phyloP scores from a whole-genome alignment of 2,888 invertebrate species.

The Vanessa cardui region DNA sequence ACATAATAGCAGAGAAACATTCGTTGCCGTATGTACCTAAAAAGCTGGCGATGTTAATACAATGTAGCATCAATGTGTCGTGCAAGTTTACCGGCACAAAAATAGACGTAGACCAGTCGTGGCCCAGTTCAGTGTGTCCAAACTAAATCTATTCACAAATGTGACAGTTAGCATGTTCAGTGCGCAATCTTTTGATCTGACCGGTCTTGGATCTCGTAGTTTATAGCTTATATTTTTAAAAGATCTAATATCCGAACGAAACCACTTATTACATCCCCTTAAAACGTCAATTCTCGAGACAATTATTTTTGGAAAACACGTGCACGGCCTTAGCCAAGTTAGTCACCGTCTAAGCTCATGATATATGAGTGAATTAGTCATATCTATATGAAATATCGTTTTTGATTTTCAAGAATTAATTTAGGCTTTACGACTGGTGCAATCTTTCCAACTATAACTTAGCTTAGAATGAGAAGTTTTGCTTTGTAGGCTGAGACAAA shows the following conservation, averaged over 20 bases:
- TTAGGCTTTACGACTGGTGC: not conserved
- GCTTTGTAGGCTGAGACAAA: constrained; percentile 56
- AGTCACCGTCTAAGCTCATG: constrained; percentile 28
- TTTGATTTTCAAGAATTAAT: not conserved
- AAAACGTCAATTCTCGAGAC: constrained; percentile 52
- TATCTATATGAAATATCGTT: not conserved
- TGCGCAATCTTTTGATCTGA: constrained; percentile 67
- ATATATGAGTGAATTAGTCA: constrained; percentile 7
- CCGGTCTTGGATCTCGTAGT: constrained; percentile 49
- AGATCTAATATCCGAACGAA: constrained; percentile 47
- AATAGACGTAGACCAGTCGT: constrained; percentile 69
- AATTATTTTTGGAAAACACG: constrained; percentile 64
- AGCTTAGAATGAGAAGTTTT: constrained; percentile 32
- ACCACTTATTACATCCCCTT: constrained; percentile 52
- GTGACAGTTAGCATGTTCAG: constrained; percentile 56
- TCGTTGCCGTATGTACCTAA: constrained; percentile 46
- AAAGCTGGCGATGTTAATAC: constrained; percentile 58
- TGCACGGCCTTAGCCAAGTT: constrained; percentile 50
- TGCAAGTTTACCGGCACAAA: constrained; percentile 60
- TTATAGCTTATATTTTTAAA: constrained; percentile 43
- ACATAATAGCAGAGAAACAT: constrained; percentile 50
- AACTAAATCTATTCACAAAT: constrained; percentile 57
- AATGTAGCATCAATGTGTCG: constrained; percentile 69
- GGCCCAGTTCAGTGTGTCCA: constrained; percentile 67
- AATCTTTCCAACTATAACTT: not conserved